A percentile compares a stretch with the other conserved stretches of the same genome.
These are phyloP conservation scores for Dasypus novemcinctus DNA, from an alignment of 2,113 vertebrate genomes.

Conservation along the genomic window DNA sequence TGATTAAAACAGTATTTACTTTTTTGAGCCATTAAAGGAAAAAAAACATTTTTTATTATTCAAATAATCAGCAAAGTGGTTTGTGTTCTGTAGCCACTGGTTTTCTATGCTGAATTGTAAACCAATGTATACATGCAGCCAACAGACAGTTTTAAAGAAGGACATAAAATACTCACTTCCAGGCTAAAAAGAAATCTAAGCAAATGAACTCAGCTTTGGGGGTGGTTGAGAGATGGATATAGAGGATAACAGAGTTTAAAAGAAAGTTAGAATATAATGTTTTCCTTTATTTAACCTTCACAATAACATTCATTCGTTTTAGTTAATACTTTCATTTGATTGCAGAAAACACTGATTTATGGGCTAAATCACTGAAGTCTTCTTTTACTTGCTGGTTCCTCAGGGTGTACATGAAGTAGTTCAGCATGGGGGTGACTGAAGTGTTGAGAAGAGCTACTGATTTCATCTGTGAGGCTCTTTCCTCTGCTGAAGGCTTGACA, in stretches of 20 bases:
- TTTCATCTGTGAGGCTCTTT: too few species aligned
- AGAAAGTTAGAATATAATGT: not conserved
- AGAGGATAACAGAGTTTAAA: not conserved
- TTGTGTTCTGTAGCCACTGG: not conserved
- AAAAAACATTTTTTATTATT: not conserved
- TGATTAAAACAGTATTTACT: not conserved
- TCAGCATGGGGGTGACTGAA: not conserved
- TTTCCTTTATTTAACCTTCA: not conserved
- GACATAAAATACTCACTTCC: not conserved
- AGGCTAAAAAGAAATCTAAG: not conserved
- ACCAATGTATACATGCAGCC: not conserved
- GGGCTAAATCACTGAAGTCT: not conserved
- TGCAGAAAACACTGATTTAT: constrained; percentile 22
- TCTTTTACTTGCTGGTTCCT: not conserved
- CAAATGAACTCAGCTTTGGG: not conserved
- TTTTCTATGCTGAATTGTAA: not conserved
- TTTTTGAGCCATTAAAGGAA: not conserved
- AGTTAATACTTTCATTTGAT: not conserved
- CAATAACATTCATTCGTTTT: not conserved
- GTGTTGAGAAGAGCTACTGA: constrained; percentile 31
- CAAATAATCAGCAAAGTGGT: too few species aligned
- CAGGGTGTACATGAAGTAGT: not conserved
- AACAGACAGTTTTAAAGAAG: not conserved
- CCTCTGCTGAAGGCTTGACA: too few species aligned
- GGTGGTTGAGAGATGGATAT: not conserved